A percentile compares a stretch with the other conserved stretches of the same genome.
These are phyloP conservation scores for Monoplex corrugatus DNA, from an alignment of 2,888 invertebrate genomes.

Conservation along the genomic window DNA sequence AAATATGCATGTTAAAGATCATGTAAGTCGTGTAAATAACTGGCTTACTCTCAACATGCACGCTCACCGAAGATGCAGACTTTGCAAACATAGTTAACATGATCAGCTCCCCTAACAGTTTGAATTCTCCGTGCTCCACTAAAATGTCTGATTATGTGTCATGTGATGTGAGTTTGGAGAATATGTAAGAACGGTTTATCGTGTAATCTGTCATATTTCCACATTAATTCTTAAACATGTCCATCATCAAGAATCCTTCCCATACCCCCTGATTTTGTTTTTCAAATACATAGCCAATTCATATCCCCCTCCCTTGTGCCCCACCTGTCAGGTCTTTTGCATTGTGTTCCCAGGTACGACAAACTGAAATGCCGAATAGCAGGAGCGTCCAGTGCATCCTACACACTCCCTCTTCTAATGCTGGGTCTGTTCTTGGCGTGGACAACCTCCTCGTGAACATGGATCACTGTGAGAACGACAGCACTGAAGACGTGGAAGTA, in stretches of 20 bases:
- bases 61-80: too few relatives aligned
- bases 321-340: not conserved
- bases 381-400: not conserved
- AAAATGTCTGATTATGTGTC: too few relatives aligned
- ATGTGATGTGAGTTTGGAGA: too few relatives aligned
- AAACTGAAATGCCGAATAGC: conserved; percentile 44
- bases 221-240: not conserved
- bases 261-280: not conserved
- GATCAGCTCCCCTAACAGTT: too few relatives aligned
- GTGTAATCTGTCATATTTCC: not conserved
- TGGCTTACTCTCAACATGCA: too few relatives aligned
- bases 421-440: not conserved
- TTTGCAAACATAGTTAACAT: too few relatives aligned
- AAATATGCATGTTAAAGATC: too few relatives aligned
- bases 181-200: not conserved
- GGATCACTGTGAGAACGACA: too few relatives aligned
- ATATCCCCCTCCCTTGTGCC: not conserved
- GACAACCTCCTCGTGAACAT: too few relatives aligned
- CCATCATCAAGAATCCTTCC: not conserved
- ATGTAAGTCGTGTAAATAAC: too few relatives aligned
- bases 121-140: too few relatives aligned
- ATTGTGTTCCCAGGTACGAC: conserved; percentile 47
- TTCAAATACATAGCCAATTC: not conserved
- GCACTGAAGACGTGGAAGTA: too few relatives aligned
- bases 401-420: conserved; percentile 5